These are phyloP conservation scores for Lasioglossum lativentre DNA, from an alignment of 2,888 invertebrate species.

Conservation along the genomic window DNA sequence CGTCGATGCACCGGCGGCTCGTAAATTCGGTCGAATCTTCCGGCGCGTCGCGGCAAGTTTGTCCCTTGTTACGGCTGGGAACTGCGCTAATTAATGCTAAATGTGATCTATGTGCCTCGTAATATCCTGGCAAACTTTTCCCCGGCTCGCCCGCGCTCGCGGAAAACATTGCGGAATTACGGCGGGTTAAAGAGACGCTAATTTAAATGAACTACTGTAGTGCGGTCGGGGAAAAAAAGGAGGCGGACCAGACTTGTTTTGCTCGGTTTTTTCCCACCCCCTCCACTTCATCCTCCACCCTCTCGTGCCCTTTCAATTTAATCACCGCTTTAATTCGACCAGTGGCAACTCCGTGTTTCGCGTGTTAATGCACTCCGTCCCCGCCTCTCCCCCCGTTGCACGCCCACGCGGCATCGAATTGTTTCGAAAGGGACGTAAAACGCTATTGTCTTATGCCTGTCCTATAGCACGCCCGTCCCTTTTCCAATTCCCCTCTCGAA, in stretches of 20 bases:
- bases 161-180: slow-evolving; percentile 58
- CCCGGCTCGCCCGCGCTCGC: background rate
- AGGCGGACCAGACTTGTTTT: slow-evolving; percentile 31
- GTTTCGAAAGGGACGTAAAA: background rate
- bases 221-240: slow-evolving; percentile 17
- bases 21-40: slow-evolving; percentile 24
- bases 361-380: slow-evolving; percentile 35
- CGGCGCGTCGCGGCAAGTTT: slow-evolving; percentile 20
- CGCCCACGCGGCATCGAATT: background rate
- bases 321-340: slow-evolving; percentile 60
- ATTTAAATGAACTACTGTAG: slow-evolving; percentile 63
- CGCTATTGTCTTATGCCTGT: background rate
- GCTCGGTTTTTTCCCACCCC: slow-evolving; percentile 27
- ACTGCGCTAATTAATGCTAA: slow-evolving; percentile 58
- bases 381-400: background rate
- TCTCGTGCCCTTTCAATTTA: slow-evolving; percentile 41
- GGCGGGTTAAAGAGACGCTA: slow-evolving; percentile 58
- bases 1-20: slow-evolving; percentile 8
- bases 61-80: slow-evolving; percentile 35
- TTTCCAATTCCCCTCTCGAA: background rate
- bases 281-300: background rate
- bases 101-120: slow-evolving; percentile 52
- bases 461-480: background rate
- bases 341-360: slow-evolving; percentile 36
- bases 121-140: slow-evolving; percentile 44